phyloP scores from a whole-genome alignment of 2,888 invertebrate species.

The Lucinisca nassula region DNA sequence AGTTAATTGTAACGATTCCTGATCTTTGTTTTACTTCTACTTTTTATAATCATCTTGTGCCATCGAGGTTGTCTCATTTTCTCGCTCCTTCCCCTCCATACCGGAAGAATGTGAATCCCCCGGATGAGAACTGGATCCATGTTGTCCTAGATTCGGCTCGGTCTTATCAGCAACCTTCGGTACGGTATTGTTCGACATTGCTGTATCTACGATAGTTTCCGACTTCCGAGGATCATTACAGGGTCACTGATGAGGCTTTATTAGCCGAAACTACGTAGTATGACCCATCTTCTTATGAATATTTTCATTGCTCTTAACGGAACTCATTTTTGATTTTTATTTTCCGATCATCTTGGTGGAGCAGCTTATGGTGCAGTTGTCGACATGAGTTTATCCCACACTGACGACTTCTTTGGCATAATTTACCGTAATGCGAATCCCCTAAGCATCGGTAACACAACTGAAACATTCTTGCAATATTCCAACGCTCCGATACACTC shows the following conservation, averaged over 20 bases:
- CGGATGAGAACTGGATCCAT: too few species aligned
- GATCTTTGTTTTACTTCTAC: too few species aligned
- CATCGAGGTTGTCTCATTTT: not conserved
- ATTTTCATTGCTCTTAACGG: too few species aligned
- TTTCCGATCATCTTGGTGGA: not conserved
- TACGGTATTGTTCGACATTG: not conserved
- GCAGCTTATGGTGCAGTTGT: slow-evolving; percentile 26
- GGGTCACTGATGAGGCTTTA: too few species aligned
- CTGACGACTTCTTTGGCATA: not conserved
- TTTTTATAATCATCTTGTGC: not conserved
- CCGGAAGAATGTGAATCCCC: too few species aligned
- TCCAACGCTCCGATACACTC: slow-evolving; percentile 22
- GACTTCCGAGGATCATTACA: too few species aligned
- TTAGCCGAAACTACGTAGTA: too few species aligned
- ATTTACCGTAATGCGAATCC: slow-evolving; percentile 19
- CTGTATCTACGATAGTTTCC: not conserved
- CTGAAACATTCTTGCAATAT: slow-evolving; percentile 22
- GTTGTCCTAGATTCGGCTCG: too few species aligned
- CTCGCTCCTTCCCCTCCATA: not conserved
- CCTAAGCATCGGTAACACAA: slow-evolving; percentile 47
- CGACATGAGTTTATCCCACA: slow-evolving; percentile 26
- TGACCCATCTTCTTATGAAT: too few species aligned
- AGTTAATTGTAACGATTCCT: too few species aligned
- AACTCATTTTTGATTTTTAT: not conserved
- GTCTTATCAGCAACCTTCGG: not conserved